Evolutionary conservation across 2,888 invertebrate genomes (phyloP).

Genomic region (Therioaphis trifolii): DNA sequence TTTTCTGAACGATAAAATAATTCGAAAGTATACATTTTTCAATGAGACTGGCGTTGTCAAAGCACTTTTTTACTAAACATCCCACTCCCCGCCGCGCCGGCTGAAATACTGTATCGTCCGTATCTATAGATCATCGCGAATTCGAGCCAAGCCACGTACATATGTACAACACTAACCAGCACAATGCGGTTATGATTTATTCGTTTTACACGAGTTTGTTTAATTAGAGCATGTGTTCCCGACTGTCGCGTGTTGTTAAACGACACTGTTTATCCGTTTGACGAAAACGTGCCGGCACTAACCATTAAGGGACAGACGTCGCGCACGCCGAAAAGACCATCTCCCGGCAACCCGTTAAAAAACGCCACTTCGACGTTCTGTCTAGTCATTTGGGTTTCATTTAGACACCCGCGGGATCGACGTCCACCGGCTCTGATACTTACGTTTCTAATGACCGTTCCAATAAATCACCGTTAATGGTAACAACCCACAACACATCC

Average conservation of each 20-base stretch:
- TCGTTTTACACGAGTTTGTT: constrained; percentile 34
- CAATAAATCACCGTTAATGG: constrained; percentile 37
- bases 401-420: too few relatives aligned
- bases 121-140: too few relatives aligned
- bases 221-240: constrained; percentile 38
- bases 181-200: constrained; percentile 13
- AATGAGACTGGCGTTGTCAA: too few relatives aligned
- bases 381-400: not conserved
- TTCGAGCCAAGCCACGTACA: too few relatives aligned
- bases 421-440: too few relatives aligned
- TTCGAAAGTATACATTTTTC: too few relatives aligned
- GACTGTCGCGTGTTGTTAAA: constrained; percentile 27
- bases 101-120: not conserved
- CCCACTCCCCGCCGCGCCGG: not conserved
- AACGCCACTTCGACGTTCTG: not conserved
- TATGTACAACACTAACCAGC: not conserved
- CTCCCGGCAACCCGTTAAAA: not conserved
- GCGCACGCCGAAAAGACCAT: not conserved
- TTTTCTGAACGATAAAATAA: too few relatives aligned
- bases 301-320: not conserved
- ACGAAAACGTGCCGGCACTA: constrained; percentile 19
- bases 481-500: too few relatives aligned
- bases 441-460: not conserved
- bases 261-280: constrained; percentile 51
- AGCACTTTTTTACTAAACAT: too few relatives aligned